Evolutionary conservation across 2,888 invertebrate genomes (phyloP).

Genomic region (Glyphotaelius pellucidus): DNA sequence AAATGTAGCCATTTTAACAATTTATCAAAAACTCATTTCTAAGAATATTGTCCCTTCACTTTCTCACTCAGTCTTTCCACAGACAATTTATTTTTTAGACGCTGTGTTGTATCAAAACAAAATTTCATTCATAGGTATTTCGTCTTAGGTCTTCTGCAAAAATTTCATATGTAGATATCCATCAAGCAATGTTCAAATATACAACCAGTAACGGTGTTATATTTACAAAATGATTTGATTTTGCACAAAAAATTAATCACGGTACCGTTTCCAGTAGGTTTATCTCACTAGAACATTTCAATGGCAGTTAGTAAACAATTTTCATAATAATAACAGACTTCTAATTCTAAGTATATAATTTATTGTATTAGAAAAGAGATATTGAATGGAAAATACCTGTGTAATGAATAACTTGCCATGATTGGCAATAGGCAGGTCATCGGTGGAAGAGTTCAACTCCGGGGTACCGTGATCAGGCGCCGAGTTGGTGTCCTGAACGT

Average conservation of each 20-base stretch:
- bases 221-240: not conserved
- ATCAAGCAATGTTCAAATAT: not conserved
- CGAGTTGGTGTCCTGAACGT: slow-evolving; percentile 75
- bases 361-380: not conserved
- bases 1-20: too few species aligned
- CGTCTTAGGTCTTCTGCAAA: not conserved
- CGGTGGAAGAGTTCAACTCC: slow-evolving; percentile 46
- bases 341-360: not conserved
- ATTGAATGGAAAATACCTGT: slow-evolving; percentile 48
- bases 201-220: not conserved
- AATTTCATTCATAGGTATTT: not conserved
- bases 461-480: slow-evolving; percentile 67
- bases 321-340: not conserved
- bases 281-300: not conserved
- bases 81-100: not conserved
- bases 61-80: not conserved
- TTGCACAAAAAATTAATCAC: not conserved
- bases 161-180: not conserved
- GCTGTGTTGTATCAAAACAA: not conserved
- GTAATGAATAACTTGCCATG: slow-evolving; percentile 36
- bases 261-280: not conserved
- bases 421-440: slow-evolving; percentile 54
- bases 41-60: not conserved
- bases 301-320: not conserved
- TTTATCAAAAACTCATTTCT: not conserved